Evolutionary conservation across 2,113 vertebrate genomes (phyloP), one percentile per base, ranked within the genome.

Genomic region (Leiothrix lutea): DNA sequence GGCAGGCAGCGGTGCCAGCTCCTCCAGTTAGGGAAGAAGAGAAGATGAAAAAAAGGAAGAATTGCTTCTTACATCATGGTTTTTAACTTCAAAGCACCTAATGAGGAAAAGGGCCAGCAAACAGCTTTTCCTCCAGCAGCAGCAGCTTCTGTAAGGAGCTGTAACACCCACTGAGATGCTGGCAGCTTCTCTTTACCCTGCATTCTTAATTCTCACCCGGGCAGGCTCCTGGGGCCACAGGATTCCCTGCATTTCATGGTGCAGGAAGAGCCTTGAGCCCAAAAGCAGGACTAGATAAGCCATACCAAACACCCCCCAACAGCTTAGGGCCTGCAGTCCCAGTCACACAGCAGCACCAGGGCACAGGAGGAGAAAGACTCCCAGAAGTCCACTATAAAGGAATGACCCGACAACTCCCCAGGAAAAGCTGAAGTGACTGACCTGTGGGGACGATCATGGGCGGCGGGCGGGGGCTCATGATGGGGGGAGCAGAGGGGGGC

Each of bases 371-470:
- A 33, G 24, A 28, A 42, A 26, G 6, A 42, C 66, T 13, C 20
- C 36, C 16, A 88, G 38, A 40, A 91, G 26, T 9, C 47, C 64
- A 0, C 16, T 2, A 18, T 0, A 11, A 18, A 80, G 33, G n/a
- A 66, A 75, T 13, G 1, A 64, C 6, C 28, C 1, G 2, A 19
- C 60, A 44, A 38, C 8, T 11, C 5, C 31, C 22, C 42, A 29
- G 26, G n/a, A 40, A 31, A 36, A 36, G 18, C 9, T 6, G 61
- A 10, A 71, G 40, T 17, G 23, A 97, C 98, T 97, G 92, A 99
- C 99, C 98, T 94, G 99, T 96, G 36, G 99, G 99, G 35, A 99
- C 99, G 38, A 99, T 99, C 99, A 99, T 99, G 48, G 99, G 99
- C 4, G 99, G 99, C 0, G 99, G 99, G 86, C 99, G 98, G 4